Conservation (phyloP, 1,140 invertebrate genomes). For the Eumaeus atala region DNA sequence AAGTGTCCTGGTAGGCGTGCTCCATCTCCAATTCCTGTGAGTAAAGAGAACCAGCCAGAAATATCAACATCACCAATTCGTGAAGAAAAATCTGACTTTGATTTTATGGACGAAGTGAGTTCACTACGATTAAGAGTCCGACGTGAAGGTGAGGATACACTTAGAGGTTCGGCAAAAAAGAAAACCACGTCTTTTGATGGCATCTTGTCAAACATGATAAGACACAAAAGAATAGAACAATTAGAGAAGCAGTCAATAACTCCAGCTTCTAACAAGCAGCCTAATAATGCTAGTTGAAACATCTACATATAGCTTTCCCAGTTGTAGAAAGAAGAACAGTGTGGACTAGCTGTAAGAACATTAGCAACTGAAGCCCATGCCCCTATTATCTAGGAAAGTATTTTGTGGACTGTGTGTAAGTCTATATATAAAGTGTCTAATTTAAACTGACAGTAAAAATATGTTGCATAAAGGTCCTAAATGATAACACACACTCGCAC, state of each 20-base stretch:
- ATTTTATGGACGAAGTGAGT: constrained; percentile 84
- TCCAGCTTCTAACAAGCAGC: constrained; percentile 33
- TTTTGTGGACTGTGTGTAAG: no score
- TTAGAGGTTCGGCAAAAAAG: constrained; percentile 83
- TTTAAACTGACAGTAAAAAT: no score
- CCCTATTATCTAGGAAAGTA: no score
- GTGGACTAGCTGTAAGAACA: no score
- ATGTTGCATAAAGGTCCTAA: no score
- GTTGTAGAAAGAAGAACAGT: no score
- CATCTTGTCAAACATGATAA: constrained; percentile 82
- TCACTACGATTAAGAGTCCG: constrained; percentile 78
- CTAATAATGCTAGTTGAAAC: constrained; percentile 31
- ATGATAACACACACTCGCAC: no score
- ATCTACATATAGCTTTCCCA: no score
- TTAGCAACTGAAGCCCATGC: no score
- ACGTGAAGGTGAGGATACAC: constrained; percentile 77
- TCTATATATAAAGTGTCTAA: no score
- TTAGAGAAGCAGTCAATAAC: constrained; percentile 66
- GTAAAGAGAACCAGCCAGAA: constrained; percentile 61
- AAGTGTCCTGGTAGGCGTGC: constrained; percentile 78
- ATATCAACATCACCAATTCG: constrained; percentile 52
- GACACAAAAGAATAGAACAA: constrained; percentile 79
- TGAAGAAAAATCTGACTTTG: constrained; percentile 82
- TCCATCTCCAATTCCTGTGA: constrained; percentile 68
- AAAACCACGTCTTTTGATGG: constrained; percentile 85